Conservation (phyloP, 2,888 invertebrate species). For the Alentia gelatinosa region DNA sequence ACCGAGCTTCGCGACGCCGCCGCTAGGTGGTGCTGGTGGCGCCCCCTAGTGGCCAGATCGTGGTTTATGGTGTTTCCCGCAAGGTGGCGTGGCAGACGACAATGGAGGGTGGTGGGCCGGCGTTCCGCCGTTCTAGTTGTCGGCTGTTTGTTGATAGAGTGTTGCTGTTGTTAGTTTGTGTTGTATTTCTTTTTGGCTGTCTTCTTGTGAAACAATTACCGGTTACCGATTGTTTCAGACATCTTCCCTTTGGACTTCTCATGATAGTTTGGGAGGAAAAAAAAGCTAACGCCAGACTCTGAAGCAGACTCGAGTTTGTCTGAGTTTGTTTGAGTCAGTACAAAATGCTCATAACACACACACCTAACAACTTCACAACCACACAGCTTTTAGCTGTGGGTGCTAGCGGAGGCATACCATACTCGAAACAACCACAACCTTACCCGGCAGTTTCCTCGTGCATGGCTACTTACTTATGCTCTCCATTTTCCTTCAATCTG, state of each 20-base stretch:
- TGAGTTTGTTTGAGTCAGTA: too few species aligned
- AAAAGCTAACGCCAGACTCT: too few species aligned
- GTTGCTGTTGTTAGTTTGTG: neutral
- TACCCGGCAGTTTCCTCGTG: too few species aligned
- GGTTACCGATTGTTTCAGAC: neutral
- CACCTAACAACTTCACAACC: neutral
- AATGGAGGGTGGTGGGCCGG: neutral
- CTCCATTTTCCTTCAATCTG: too few species aligned
- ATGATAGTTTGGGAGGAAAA: neutral
- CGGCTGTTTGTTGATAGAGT: neutral
- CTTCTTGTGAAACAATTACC: neutral
- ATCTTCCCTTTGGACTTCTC: neutral
- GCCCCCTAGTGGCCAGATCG: neutral
- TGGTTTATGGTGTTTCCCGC: conserved; percentile 5
- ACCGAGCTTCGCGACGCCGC: too few species aligned
- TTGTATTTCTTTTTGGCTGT: neutral
- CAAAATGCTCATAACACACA: neutral
- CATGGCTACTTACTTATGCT: too few species aligned
- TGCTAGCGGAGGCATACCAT: neutral
- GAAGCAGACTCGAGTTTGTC: too few species aligned
- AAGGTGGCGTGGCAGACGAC: neutral
- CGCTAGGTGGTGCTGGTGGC: too few species aligned
- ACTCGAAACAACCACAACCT: too few species aligned
- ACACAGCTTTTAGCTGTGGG: neutral
- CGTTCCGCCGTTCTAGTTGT: neutral